A percentile compares a stretch with the other conserved stretches of the same genome.
Conservation (phyloP, 1,140 invertebrate genomes). For the Rhagoletis zephyria region DNA sequence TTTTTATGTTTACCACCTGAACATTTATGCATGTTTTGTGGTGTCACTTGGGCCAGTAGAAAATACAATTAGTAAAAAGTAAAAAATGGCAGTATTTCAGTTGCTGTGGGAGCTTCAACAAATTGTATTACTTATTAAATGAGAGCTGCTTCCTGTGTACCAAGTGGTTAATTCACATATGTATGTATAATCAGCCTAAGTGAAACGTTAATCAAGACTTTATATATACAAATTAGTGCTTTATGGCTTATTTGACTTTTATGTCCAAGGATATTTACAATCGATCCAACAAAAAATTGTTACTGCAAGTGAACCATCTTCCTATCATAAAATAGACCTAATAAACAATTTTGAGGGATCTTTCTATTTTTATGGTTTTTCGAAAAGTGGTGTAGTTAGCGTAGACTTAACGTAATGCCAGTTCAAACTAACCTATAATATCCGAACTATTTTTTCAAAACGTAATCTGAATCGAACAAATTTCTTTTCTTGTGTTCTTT, state of each 20-base stretch:
- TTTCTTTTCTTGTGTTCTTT: too few relatives aligned
- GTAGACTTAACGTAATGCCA: too few relatives aligned
- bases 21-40: constrained; percentile 4
- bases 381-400: too few relatives aligned
- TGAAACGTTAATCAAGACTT: too few relatives aligned
- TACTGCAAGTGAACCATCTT: not conserved
- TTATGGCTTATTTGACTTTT: too few relatives aligned
- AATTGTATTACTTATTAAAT: too few relatives aligned
- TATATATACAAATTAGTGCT: too few relatives aligned
- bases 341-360: not conserved
- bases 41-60: constrained; percentile 15
- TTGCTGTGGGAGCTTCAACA: not conserved
- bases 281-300: not conserved
- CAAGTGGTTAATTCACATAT: not conserved
- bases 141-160: not conserved
- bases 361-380: not conserved
- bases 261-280: too few relatives aligned
- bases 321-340: not conserved
- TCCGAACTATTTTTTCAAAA: too few relatives aligned
- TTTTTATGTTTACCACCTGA: not conserved
- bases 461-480: too few relatives aligned
- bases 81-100: constrained; percentile 20
- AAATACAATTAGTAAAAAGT: not conserved
- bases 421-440: too few relatives aligned
- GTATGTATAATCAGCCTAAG: too few relatives aligned